Percentiles rank a stretch among this genome's conserved stretches.
phyloP scores from a whole-genome alignment of 2,797 vertebrate species.

The Podarcis siculus region DNA sequence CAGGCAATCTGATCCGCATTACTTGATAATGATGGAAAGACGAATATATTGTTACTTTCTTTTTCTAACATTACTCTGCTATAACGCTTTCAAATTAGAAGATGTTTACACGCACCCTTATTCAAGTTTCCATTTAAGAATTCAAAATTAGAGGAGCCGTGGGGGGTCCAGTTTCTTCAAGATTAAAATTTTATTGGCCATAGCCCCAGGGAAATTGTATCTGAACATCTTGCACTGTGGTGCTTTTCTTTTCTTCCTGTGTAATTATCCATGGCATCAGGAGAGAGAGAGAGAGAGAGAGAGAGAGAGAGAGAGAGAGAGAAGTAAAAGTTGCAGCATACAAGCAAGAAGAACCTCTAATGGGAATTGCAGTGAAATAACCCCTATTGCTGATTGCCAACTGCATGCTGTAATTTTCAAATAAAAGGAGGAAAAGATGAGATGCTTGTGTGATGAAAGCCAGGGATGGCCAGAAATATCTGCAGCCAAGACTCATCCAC shows the following conservation, averaged over 20 bases:
- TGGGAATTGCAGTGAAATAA: conserved; percentile 16
- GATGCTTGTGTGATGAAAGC: neutral
- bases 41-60: neutral
- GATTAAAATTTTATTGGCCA: neutral
- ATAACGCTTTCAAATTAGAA: neutral
- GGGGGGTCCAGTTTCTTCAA: neutral
- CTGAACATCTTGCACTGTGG: neutral
- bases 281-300: no score
- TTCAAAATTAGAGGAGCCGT: neutral
- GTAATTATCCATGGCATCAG: neutral
- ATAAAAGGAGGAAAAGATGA: neutral
- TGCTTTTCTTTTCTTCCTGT: neutral
- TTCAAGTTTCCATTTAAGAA: neutral
- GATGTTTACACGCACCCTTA: neutral
- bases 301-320: no score
- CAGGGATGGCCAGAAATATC: neutral
- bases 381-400: neutral
- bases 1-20: neutral
- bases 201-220: conserved; percentile 2
- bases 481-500: neutral
- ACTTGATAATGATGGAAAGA: neutral
- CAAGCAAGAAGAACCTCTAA: neutral
- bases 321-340: neutral
- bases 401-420: neutral
- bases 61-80: neutral